A percentile compares a stretch with the other conserved stretches of the same genome.
Evolutionary conservation across 2,888 invertebrate species (phyloP).

Genomic region (Himalopsyche japonica): DNA sequence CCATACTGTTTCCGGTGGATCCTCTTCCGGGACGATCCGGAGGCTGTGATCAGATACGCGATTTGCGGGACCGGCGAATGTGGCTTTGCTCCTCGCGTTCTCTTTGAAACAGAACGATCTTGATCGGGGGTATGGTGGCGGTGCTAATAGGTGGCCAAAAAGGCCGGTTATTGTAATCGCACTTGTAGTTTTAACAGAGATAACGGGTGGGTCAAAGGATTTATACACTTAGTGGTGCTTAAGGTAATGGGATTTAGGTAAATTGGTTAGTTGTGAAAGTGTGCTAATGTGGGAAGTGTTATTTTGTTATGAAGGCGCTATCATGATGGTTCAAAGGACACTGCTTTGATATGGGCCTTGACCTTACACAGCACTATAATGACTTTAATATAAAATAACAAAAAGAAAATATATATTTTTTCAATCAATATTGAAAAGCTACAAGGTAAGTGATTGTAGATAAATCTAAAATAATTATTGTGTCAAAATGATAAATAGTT

Average conservation of each 20-base stretch:
- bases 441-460: too few species aligned
- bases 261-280: not conserved
- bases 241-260: not conserved
- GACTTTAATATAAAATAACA: too few species aligned
- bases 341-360: not conserved
- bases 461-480: too few species aligned
- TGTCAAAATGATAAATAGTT: too few species aligned
- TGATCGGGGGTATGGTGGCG: not conserved
- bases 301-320: not conserved
- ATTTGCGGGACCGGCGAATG: too few species aligned
- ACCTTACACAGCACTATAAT: too few species aligned
- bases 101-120: not conserved
- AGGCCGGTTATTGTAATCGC: not conserved
- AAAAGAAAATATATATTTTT: too few species aligned
- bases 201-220: not conserved
- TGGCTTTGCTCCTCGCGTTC: not conserved
- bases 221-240: not conserved
- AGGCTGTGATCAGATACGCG: conserved; percentile 33
- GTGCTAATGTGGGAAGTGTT: not conserved
- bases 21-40: conserved; percentile 34
- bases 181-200: not conserved
- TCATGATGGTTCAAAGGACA: not conserved
- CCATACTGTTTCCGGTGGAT: conserved; percentile 28
- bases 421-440: too few species aligned
- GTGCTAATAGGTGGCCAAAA: not conserved